Evolutionary conservation across 2,888 invertebrate species (phyloP), one percentile per base, ranked within the genome.

Genomic region (Minunthozetes semirufus): DNA sequence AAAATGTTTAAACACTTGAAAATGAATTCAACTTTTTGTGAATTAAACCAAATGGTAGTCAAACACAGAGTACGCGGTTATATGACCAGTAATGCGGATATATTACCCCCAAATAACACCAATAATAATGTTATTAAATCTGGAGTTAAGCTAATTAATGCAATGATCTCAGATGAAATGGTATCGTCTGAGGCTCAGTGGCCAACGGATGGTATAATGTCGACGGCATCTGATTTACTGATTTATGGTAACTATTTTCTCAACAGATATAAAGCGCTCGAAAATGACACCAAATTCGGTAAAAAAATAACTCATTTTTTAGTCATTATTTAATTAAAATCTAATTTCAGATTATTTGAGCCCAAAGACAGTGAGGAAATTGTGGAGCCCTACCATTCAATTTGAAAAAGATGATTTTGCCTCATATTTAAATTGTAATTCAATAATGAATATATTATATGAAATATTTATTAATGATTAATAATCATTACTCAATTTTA

Each of bases 21-120:
- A 1, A 38, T 72, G 46, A 72, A 48, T 22, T 19, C 72, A 48
- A 72, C 46, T 19, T 19, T 48, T 19, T 66, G n/a, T n/a, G 72
- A 72, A 25, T 66, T 6, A 48, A 17, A 48, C 15, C 19, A 22
- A 6, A 29, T 56, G 50, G 5, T 66, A 11, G 17, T 72, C n/a
- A 19, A 11, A 13, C 46, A 72, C 25, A 15, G 72, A 63, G 72
- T 46, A 5, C 59, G 19, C 59, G 19, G 19, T 11, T 59, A 59
- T 59, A 59, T 59, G 22, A n/a, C 4, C n/a, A n/a, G n/a, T n/a
- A n/a, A n/a, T 5, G 11, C 4, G 2, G 33, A 33, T 5, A 33
- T n/a, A n/a, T n/a, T n/a, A 33, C 33, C 4, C 33, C 33, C 33
- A 11, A 46, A 8, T 15, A 46, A 46, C 15, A 8, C 4, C 8